Base-by-base conservation (phyloP, 2,888 invertebrate species). In the Linnaemya vulpina region DNA sequence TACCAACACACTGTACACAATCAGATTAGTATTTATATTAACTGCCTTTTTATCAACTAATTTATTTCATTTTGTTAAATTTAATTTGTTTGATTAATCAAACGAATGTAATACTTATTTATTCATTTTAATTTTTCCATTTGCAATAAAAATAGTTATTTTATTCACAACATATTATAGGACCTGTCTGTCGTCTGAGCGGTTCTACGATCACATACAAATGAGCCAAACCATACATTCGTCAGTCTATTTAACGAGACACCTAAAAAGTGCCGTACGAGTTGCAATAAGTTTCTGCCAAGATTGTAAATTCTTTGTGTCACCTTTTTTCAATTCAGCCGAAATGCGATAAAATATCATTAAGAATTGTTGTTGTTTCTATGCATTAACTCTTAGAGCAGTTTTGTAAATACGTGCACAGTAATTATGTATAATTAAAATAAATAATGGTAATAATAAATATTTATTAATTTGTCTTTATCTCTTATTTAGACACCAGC, bases 391-490 rank as follows among this genome's bases (percentile, higher is more conserved):
- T 10, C 38, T 62, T 35, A 20, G 4, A n/a, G 20, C 35, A 35
- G 4, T 15, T 73, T 49, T 17, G 9, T 17, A 40, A 17, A 25
- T 17, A 38, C 13, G 51, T 0, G 38, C 17, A 43, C 43, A 0
- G 3, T 70, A 70, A 70, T 51, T 70, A 22, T 30, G 30, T 30
- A 3, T 15, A 17, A 63, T 63, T 40, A 38, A 46, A 63, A 65
- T 71, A 55, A 30, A 11, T 40, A 58, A 58, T 73, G 38, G 46
- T 17, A 17, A 43, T 51, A 74, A 74, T 73, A 80, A 80, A 80
- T 67, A 67, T 58, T 73, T 46, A 58, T 73, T 74, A 80, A 73
- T 51, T 80, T 49, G 40, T 67, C 38, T 73, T 73, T 73, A 79
- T 58, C 63, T 35, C 15, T 65, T 79, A 63, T 71, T 53, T 17